phyloP scores from a whole-genome alignment of 2,113 vertebrate genomes.

The Abramis brama region DNA sequence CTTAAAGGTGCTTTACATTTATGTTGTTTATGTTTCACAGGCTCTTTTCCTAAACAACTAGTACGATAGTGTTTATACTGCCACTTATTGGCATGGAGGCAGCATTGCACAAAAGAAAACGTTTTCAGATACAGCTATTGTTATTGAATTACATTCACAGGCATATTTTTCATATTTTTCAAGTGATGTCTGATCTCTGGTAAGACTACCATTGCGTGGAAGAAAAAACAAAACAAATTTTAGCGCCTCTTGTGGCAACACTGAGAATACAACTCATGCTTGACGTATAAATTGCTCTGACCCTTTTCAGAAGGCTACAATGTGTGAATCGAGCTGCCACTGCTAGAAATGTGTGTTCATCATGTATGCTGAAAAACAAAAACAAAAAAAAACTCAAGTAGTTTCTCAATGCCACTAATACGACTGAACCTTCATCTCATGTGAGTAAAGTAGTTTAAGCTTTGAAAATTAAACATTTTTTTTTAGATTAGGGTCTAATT shows the following conservation, averaged over 20 bases:
- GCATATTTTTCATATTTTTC: not conserved
- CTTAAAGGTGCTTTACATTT: not conserved
- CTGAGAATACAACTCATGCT: not conserved
- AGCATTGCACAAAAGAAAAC: not conserved
- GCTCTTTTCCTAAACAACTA: not conserved
- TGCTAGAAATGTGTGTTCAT: not conserved
- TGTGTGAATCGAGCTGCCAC: not conserved
- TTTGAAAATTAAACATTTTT: not conserved
- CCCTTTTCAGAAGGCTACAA: not conserved
- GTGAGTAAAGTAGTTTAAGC: not conserved
- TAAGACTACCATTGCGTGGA: too few species aligned
- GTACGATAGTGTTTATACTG: not conserved
- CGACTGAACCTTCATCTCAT: too few species aligned
- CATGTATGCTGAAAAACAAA: too few species aligned
- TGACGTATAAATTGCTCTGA: not conserved
- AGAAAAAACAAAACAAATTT: too few species aligned
- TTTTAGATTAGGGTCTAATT: too few species aligned
- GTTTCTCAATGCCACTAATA: not conserved
- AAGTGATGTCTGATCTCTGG: not conserved
- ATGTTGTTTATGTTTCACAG: conserved; percentile 19
- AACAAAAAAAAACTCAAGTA: too few species aligned
- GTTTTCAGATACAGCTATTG: not conserved
- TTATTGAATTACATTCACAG: not conserved
- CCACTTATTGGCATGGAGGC: not conserved
- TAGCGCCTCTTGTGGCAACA: not conserved